A percentile compares a stretch with the other conserved stretches of the same genome.
Conservation (phyloP, 2,888 invertebrate species). For the Anthoptus insignis region DNA sequence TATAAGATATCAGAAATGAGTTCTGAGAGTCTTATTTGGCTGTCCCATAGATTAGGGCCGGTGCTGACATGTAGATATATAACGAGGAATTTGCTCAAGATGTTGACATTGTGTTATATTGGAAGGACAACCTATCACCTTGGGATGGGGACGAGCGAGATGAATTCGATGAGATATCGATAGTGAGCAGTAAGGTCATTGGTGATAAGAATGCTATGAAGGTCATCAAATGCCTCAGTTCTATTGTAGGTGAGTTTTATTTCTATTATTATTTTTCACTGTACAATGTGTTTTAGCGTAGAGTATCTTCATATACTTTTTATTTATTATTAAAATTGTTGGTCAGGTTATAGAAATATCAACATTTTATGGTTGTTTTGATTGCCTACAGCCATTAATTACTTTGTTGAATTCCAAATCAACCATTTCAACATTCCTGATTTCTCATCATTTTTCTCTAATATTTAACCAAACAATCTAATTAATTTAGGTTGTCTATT, state of each 20-base stretch:
- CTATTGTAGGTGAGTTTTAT: conserved; percentile 91
- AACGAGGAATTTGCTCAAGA: conserved; percentile 96
- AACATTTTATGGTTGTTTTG: too few species aligned
- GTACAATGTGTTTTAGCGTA: too few species aligned
- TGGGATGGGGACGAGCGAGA: conserved; percentile 74
- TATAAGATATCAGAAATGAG: conserved; percentile 95
- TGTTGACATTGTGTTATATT: conserved; percentile 97
- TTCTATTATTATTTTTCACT: background rate
- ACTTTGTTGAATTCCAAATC: too few species aligned
- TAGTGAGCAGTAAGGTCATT: conserved; percentile 89
- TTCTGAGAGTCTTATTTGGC: conserved; percentile 95
- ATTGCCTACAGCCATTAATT: too few species aligned
- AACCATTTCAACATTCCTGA: too few species aligned
- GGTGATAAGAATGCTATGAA: conserved; percentile 95
- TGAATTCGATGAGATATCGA: conserved; percentile 87
- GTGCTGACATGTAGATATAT: conserved; percentile 97
- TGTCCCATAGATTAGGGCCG: conserved; percentile 97
- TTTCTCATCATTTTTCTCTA: too few species aligned
- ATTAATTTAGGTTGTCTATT: too few species aligned
- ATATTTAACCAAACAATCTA: too few species aligned
- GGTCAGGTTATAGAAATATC: too few species aligned
- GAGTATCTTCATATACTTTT: too few species aligned
- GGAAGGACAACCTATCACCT: conserved; percentile 91
- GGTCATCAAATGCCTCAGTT: conserved; percentile 96
- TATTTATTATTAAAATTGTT: background rate